Conservation (phyloP, 2,113 vertebrate species). For the Tenebrosternarchus preto region DNA sequence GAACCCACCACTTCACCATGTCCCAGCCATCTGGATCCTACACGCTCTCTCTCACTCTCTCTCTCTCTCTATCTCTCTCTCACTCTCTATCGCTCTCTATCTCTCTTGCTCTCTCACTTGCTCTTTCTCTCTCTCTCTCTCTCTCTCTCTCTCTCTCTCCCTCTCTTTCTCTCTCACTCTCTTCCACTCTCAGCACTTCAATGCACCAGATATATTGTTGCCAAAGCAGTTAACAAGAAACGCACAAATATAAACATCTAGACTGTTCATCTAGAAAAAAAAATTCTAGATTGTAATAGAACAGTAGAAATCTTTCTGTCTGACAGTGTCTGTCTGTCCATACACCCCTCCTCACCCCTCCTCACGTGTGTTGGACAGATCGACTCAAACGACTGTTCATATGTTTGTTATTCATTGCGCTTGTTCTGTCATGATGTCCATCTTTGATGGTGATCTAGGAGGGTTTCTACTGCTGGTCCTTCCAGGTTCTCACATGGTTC, state of each 20-base stretch:
- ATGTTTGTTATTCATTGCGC: slow-evolving; percentile 22
- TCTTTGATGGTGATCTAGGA: slow-evolving; percentile 21
- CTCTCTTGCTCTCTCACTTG: not conserved
- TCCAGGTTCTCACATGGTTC: slow-evolving; percentile 39
- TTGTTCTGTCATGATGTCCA: slow-evolving; percentile 16
- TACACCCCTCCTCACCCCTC: too few relatives aligned
- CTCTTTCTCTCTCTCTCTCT: not conserved
- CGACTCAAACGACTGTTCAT: slow-evolving; percentile 34
- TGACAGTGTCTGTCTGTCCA: too few relatives aligned
- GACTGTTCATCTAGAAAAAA: too few relatives aligned
- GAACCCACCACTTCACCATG: slow-evolving; percentile 56
- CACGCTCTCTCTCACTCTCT: slow-evolving; percentile 29
- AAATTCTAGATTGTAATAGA: too few relatives aligned
- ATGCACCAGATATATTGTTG: too few relatives aligned
- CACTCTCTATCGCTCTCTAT: not conserved
- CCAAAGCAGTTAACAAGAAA: too few relatives aligned
- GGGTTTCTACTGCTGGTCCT: slow-evolving; percentile 2
- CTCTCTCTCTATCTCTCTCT: slow-evolving; percentile 9
- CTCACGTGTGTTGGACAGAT: slow-evolving; percentile 52
- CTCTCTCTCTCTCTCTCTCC: not conserved
- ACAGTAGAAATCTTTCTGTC: too few relatives aligned
- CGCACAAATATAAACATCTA: too few relatives aligned
- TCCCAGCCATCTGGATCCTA: slow-evolving; percentile 64
- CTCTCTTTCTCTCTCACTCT: too few relatives aligned
- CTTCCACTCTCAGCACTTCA: too few relatives aligned